Evolutionary conservation across 2,797 vertebrate species (phyloP).

Genomic region (Percopsis omiscomaycus): DNA sequence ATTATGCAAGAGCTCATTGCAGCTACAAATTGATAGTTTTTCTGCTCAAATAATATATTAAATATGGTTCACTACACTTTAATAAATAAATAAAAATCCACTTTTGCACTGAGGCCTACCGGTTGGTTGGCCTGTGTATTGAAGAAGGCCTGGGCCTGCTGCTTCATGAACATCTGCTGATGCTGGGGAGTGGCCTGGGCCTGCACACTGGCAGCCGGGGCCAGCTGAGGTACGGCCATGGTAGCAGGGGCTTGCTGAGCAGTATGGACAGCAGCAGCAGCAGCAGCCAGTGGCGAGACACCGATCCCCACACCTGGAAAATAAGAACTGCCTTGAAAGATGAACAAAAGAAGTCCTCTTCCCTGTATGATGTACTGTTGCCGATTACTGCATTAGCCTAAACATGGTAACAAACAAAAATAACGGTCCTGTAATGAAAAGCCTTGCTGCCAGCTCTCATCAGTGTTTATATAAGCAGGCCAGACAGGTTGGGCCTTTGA

Average conservation of each 20-base stretch:
- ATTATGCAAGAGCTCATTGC: no score
- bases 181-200: slow-evolving; percentile 85
- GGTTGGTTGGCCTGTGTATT: slow-evolving; percentile 73
- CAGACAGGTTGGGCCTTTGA: slow-evolving; percentile 2
- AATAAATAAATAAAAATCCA: no score
- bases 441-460: slow-evolving; percentile 6
- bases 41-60: no score
- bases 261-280: slow-evolving; percentile 71
- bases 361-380: background rate
- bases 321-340: background rate
- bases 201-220: slow-evolving; percentile 73
- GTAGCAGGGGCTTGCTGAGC: slow-evolving; percentile 69
- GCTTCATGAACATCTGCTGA: slow-evolving; percentile 87
- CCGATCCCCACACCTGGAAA: slow-evolving; percentile 48
- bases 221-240: slow-evolving; percentile 57
- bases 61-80: no score
- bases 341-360: background rate
- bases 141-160: slow-evolving; percentile 74
- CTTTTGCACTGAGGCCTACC: slow-evolving; percentile 54
- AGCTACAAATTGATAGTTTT: no score
- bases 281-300: slow-evolving; percentile 70
- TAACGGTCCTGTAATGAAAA: background rate
- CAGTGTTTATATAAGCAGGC: slow-evolving; percentile 5
- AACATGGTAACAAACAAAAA: background rate
- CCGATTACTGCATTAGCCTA: background rate